Base-by-base conservation (phyloP, 2,888 invertebrate genomes). In the Abscondita cerata region DNA sequence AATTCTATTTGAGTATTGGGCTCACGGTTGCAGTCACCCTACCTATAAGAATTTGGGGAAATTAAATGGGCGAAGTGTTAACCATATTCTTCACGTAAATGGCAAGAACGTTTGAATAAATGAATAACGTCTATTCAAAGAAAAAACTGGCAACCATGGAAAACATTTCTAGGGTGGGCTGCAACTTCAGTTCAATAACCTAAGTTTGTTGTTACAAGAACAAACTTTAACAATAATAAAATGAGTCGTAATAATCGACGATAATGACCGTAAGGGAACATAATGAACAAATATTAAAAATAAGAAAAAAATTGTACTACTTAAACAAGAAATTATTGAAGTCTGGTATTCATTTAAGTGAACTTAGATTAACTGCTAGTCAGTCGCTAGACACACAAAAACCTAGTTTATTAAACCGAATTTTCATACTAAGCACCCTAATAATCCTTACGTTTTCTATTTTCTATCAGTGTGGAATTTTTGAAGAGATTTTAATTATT, bases 401-500 rank as follows among this genome's bases (percentile, higher is more conserved):
- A 4, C 5, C 18, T 18, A 4, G 2, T 25, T 25, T 6, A 6
- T 25, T 25, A 25, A 25, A 25, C 2, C 2, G 6, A 25, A 44
- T 48, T 1, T 67, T 54, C 40, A 36, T 62, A 15, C 15, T 57
- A 36, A 54, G 34, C 31, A 48, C 63, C 3, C 34, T 63, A 25
- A 34, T 65, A 33, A 33, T 60, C n/a, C 41, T 65, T 36, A 20
- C 63, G 38, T 20, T 68, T 57, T 58, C 56, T 31, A 38, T 69
- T 52, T 64, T 68, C 31, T 69, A 65, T 46, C 62, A 69, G 53
- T 57, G 40, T 51, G 64, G 63, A 40, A 34, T 71, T 11, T 62
- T 70, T 40, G 65, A 70, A 46, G 47, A 63, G 16, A 51, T 73
- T 44, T 40, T 69, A 50, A 68, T 34, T 72, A 81, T 70, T 68